Conservation (phyloP, 2,113 vertebrate genomes). For the Anser cygnoides region DNA sequence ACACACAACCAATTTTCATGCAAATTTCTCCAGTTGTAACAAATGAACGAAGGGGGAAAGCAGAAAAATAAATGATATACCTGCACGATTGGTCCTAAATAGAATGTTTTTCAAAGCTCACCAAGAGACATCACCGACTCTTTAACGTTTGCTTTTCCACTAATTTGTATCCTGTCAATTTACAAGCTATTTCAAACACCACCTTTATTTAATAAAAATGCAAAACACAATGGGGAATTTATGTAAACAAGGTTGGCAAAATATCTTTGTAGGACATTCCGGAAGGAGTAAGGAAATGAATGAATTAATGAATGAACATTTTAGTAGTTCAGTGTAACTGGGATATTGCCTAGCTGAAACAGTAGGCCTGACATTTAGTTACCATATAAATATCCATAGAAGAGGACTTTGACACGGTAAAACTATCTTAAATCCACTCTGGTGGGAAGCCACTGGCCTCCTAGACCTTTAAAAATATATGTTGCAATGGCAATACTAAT, state of each 20-base stretch:
- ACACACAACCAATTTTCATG: constrained; percentile 20
- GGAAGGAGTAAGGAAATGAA: constrained; percentile 32
- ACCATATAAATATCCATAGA: not conserved
- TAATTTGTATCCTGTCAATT: constrained; percentile 64
- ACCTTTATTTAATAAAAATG: constrained; percentile 64
- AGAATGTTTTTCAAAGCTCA: constrained; percentile 53
- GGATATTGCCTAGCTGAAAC: not conserved
- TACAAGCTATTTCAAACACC: constrained; percentile 54
- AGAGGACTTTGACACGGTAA: not conserved
- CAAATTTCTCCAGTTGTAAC: constrained; percentile 30
- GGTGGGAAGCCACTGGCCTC: not conserved
- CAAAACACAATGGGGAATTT: constrained; percentile 53
- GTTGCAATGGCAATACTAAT: not conserved
- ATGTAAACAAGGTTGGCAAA: constrained; percentile 53
- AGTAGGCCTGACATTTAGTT: not conserved
- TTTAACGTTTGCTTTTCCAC: constrained; percentile 27
- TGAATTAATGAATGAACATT: constrained; percentile 8
- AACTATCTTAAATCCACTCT: not conserved
- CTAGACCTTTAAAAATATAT: not conserved
- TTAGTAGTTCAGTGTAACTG: not conserved
- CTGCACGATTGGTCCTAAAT: constrained; percentile 27
- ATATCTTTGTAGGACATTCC: constrained; percentile 35
- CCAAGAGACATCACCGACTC: constrained; percentile 26
- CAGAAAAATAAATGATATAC: constrained; percentile 42
- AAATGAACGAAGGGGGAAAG: constrained; percentile 3